Percentiles rank a stretch among this genome's conserved stretches.
phyloP scores from a whole-genome alignment of 2,888 invertebrate species.

The Zootermopsis nevadensis region DNA sequence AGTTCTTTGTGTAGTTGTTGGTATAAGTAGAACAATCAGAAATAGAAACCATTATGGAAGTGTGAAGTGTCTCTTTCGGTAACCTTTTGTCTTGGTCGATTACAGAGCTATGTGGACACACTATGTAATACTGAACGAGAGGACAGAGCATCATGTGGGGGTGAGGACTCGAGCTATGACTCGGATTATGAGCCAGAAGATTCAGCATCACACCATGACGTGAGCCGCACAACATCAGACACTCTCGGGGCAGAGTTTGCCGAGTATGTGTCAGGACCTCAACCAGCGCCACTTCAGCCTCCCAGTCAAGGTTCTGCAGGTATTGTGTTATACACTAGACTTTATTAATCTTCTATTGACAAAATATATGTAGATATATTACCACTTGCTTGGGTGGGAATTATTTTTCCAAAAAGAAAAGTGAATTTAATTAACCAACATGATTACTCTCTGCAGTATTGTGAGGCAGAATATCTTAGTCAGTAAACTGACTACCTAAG shows the following conservation, averaged over 20 bases:
- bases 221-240: constrained; percentile 85
- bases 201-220: constrained; percentile 73
- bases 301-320: constrained; percentile 12
- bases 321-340: neutral
- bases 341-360: no score
- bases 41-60: no score
- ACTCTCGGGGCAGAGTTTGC: constrained; percentile 88
- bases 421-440: no score
- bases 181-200: constrained; percentile 75
- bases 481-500: no score
- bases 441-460: no score
- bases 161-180: constrained; percentile 87
- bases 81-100: constrained; percentile 55
- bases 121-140: constrained; percentile 67
- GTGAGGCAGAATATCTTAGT: no score
- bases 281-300: neutral
- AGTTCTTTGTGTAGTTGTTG: no score
- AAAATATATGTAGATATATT: no score
- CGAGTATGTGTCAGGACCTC: constrained; percentile 76
- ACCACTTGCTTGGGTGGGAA: no score
- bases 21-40: no score
- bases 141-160: constrained; percentile 51
- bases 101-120: constrained; percentile 81
- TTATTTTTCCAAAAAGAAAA: no score
- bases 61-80: neutral